These are phyloP conservation scores for Lathronympha strigana DNA, from an alignment of 2,888 invertebrate genomes.

Conservation along the genomic window DNA sequence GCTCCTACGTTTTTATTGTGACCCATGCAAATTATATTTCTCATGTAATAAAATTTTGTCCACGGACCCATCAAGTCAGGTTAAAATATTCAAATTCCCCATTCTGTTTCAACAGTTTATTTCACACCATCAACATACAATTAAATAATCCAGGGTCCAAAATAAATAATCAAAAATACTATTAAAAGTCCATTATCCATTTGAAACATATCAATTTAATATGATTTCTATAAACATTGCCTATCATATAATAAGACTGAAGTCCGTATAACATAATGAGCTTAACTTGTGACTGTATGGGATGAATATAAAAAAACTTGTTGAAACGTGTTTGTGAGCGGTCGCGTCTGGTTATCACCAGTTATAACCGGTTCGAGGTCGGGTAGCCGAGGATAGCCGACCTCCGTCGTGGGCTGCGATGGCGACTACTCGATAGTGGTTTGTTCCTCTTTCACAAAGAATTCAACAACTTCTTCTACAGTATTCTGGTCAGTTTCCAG, in stretches of 20 bases:
- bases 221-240: slow-evolving; percentile 79
- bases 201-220: slow-evolving; percentile 83
- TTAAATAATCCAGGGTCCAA: slow-evolving; percentile 48
- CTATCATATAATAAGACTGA: slow-evolving; percentile 77
- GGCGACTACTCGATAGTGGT: slow-evolving; percentile 89
- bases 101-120: slow-evolving; percentile 60
- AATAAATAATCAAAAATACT: slow-evolving; percentile 52
- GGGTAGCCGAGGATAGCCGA: slow-evolving; percentile 64
- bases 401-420: slow-evolving; percentile 63
- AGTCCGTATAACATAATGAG: slow-evolving; percentile 67
- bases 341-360: slow-evolving; percentile 45
- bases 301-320: slow-evolving; percentile 64
- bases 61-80: slow-evolving; percentile 17
- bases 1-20: too few species aligned
- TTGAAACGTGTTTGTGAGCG: slow-evolving; percentile 47
- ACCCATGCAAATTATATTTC: neutral
- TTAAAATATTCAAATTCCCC: slow-evolving; percentile 55
- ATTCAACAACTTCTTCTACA: slow-evolving; percentile 98
- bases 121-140: slow-evolving; percentile 64
- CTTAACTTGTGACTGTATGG: slow-evolving; percentile 58
- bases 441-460: slow-evolving; percentile 98
- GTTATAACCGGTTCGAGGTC: slow-evolving; percentile 46
- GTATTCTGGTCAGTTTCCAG: slow-evolving; percentile 94
- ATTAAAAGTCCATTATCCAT: slow-evolving; percentile 76
- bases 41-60: slow-evolving; percentile 8